A percentile compares a stretch with the other conserved stretches of the same genome.
These are phyloP conservation scores for Hypselothyrea guttata DNA, from an alignment of 2,888 invertebrate species.

Conservation along the genomic window DNA sequence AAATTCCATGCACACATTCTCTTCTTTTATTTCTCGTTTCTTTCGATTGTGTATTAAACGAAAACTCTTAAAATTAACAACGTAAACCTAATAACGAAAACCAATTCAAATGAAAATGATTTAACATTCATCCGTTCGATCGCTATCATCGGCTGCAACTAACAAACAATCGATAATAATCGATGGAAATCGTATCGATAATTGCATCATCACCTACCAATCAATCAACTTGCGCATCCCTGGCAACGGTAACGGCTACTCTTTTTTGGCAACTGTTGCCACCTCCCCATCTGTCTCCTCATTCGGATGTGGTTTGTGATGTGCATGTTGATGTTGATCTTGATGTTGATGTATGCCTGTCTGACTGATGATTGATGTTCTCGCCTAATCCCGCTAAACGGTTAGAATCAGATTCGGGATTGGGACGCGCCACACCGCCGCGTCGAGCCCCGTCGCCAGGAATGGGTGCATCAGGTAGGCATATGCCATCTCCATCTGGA, in stretches of 20 bases:
- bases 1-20: constrained; percentile 75
- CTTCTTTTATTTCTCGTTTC: constrained; percentile 75
- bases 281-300: constrained; percentile 8
- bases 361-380: constrained; percentile 42
- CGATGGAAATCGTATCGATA: not conserved
- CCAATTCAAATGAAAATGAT: constrained; percentile 32
- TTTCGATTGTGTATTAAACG: constrained; percentile 54
- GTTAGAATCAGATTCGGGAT: constrained; percentile 90
- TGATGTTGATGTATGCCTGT: constrained; percentile 35
- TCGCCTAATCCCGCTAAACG: constrained; percentile 58
- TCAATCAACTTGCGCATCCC: constrained; percentile 40
- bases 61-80: constrained; percentile 44
- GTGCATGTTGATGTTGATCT: constrained; percentile 30
- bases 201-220: constrained; percentile 16
- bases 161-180: constrained; percentile 28
- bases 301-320: constrained; percentile 23
- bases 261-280: constrained; percentile 19
- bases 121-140: constrained; percentile 50
- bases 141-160: constrained; percentile 40
- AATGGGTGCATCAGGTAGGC: constrained; percentile 86
- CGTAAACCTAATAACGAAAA: constrained; percentile 42
- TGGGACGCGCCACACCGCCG: constrained; percentile 93
- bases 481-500: constrained; percentile 92
- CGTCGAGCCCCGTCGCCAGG: constrained; percentile 93
- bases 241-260: constrained; percentile 38